phyloP scores from a whole-genome alignment of 2,888 invertebrate genomes.

The Drosophila limbata region DNA sequence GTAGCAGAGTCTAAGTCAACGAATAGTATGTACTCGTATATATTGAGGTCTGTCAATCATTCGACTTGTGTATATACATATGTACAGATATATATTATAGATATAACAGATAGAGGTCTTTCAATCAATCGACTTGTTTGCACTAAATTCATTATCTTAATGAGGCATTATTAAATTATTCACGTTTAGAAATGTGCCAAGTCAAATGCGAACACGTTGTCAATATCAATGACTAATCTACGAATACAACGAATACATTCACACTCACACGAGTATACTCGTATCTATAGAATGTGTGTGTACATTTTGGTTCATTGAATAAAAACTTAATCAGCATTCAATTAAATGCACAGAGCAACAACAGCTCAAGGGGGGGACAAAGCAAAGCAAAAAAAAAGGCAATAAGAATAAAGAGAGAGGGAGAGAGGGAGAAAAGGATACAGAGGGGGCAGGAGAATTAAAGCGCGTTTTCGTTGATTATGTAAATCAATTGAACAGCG shows the following conservation, averaged over 20 bases:
- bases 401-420: background rate
- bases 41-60: conserved; percentile 3
- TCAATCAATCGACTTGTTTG: conserved; percentile 57
- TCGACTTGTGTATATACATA: background rate
- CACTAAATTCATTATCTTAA: conserved; percentile 79
- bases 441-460: background rate
- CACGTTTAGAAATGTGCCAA: conserved; percentile 73
- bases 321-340: conserved; percentile 79
- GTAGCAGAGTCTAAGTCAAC: background rate
- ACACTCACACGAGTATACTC: background rate
- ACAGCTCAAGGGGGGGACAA: background rate
- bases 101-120: conserved; percentile 14
- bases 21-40: background rate
- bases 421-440: background rate
- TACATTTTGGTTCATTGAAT: conserved; percentile 73
- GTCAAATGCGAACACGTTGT: conserved; percentile 48
- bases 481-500: conserved; percentile 73
- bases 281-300: conserved; percentile 20
- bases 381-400: background rate
- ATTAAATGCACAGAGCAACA: conserved; percentile 67
- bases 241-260: conserved; percentile 25
- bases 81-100: background rate
- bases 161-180: conserved; percentile 80
- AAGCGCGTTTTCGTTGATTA: conserved; percentile 71
- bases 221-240: conserved; percentile 76